phyloP scores from a whole-genome alignment of 1,140 invertebrate species.

The Camponotus floridanus region DNA sequence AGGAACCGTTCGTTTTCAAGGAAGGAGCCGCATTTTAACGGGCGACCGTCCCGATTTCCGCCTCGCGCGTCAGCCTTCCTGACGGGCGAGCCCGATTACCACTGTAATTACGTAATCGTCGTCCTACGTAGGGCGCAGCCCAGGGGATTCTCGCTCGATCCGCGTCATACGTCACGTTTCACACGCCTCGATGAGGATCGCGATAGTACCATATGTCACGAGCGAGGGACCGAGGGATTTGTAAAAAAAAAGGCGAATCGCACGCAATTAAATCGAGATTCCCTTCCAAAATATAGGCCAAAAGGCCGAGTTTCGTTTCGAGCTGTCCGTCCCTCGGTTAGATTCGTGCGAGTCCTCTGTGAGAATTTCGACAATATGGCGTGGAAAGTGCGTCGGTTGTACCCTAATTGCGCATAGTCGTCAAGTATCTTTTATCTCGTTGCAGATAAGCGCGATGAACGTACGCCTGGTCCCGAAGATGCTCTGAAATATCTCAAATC shows the following conservation, averaged over 20 bases:
- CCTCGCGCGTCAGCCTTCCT: slow-evolving; percentile 34
- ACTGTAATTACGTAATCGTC: slow-evolving; percentile 39
- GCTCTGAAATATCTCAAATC: slow-evolving; percentile 57
- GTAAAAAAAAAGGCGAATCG: not conserved
- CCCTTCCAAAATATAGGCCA: no score
- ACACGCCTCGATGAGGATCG: not conserved
- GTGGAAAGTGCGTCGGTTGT: slow-evolving; percentile 52
- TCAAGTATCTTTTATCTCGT: slow-evolving; percentile 75
- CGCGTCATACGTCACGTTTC: not conserved
- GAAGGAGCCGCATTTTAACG: slow-evolving; percentile 60
- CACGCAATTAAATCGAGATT: slow-evolving; percentile 3
- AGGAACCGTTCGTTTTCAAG: slow-evolving; percentile 44
- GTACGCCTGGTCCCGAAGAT: slow-evolving; percentile 59
- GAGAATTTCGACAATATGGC: slow-evolving; percentile 71
- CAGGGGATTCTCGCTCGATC: not conserved
- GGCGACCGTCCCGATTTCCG: slow-evolving; percentile 26
- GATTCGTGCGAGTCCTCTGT: slow-evolving; percentile 12
- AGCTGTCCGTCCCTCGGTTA: not conserved
- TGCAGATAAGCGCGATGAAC: slow-evolving; percentile 75
- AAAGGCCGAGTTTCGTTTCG: no score
- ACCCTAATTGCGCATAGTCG: not conserved
- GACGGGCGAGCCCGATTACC: slow-evolving; percentile 21
- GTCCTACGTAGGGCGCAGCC: slow-evolving; percentile 16
- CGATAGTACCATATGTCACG: not conserved
- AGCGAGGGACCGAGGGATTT: not conserved